A percentile compares a stretch with the other conserved stretches of the same genome.
Conservation (phyloP, 2,797 vertebrate genomes). For the Enteromius argenteus region DNA sequence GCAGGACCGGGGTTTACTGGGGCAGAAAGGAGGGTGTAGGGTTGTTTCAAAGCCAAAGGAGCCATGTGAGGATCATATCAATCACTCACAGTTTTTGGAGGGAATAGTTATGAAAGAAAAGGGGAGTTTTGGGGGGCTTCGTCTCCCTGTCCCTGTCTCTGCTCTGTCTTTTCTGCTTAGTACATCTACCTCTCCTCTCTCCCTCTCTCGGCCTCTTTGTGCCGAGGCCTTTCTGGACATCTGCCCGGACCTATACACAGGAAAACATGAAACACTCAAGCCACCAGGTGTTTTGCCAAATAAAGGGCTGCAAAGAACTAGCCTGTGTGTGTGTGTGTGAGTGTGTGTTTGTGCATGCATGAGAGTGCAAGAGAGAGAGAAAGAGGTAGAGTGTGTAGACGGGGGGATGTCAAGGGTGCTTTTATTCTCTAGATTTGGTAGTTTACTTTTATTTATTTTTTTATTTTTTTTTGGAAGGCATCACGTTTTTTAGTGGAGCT, state of each 20-base stretch:
- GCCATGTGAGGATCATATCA: constrained; percentile 78
- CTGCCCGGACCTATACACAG: constrained; percentile 95
- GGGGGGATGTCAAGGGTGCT: constrained; percentile 28
- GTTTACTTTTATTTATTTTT: constrained; percentile 11
- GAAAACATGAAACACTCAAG: constrained; percentile 84
- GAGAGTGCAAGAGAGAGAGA: constrained; percentile 34
- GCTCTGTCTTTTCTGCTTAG: constrained; percentile 24
- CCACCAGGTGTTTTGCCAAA: constrained; percentile 81
- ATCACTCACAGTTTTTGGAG: constrained; percentile 78
- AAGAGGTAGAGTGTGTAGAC: not conserved
- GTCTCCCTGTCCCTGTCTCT: constrained; percentile 34
- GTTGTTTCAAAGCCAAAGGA: constrained; percentile 78
- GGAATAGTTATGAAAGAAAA: constrained; percentile 74
- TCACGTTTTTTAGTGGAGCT: constrained; percentile 48
- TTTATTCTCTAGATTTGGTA: constrained; percentile 40
- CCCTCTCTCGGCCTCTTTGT: constrained; percentile 75
- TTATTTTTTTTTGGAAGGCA: constrained; percentile 12
- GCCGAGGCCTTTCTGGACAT: constrained; percentile 88
- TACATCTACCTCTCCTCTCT: constrained; percentile 65
- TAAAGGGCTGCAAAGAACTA: constrained; percentile 82
- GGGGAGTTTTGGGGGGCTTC: constrained; percentile 68
- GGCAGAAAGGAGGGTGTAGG: constrained; percentile 69
- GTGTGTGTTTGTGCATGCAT: constrained; percentile 35
- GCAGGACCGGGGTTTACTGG: constrained; percentile 71
- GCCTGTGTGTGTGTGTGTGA: constrained; percentile 72